Evolutionary conservation across 2,797 vertebrate genomes (phyloP).

Genomic region (Sebastes itinus): DNA sequence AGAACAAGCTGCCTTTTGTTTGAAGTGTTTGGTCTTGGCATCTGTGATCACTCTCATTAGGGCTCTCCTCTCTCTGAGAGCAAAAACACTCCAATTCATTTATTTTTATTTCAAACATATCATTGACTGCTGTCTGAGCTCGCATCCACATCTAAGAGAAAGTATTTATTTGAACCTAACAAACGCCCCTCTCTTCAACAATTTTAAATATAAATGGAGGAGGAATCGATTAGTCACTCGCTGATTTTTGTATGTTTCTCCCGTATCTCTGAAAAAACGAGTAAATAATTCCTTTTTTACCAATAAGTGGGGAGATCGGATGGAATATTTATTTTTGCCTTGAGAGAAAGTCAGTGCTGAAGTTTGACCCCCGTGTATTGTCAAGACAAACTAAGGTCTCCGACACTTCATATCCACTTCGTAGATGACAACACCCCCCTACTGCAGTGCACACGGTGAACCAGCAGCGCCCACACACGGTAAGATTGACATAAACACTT

Average conservation of each 20-base stretch:
- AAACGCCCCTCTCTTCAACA: slow-evolving; percentile 55
- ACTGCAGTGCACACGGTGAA: slow-evolving; percentile 45
- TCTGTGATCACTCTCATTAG: slow-evolving; percentile 79
- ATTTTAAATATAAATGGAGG: slow-evolving; percentile 74
- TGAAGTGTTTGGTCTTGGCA: slow-evolving; percentile 76
- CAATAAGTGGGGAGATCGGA: slow-evolving; percentile 47
- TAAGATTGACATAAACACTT: slow-evolving; percentile 67
- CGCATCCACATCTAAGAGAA: slow-evolving; percentile 71
- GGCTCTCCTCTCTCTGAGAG: slow-evolving; percentile 54
- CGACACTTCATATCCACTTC: slow-evolving; percentile 6
- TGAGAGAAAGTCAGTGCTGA: slow-evolving; percentile 56
- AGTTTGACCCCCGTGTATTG: slow-evolving; percentile 61
- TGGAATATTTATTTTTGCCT: slow-evolving; percentile 70
- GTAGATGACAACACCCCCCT: slow-evolving; percentile 64
- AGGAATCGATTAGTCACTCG: slow-evolving; percentile 67
- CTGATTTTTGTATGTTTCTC: slow-evolving; percentile 54
- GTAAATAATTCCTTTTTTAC: slow-evolving; percentile 73
- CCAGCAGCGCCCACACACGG: slow-evolving; percentile 53
- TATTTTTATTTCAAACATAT: slow-evolving; percentile 78
- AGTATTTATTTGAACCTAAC: slow-evolving; percentile 68
- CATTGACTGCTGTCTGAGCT: slow-evolving; percentile 74
- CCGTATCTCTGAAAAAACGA: slow-evolving; percentile 44
- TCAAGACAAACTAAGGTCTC: slow-evolving; percentile 56
- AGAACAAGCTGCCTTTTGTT: slow-evolving; percentile 75
- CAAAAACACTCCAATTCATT: slow-evolving; percentile 68